These are phyloP conservation scores for Phorcus lineatus DNA, from an alignment of 2,888 invertebrate species.

Conservation along the genomic window DNA sequence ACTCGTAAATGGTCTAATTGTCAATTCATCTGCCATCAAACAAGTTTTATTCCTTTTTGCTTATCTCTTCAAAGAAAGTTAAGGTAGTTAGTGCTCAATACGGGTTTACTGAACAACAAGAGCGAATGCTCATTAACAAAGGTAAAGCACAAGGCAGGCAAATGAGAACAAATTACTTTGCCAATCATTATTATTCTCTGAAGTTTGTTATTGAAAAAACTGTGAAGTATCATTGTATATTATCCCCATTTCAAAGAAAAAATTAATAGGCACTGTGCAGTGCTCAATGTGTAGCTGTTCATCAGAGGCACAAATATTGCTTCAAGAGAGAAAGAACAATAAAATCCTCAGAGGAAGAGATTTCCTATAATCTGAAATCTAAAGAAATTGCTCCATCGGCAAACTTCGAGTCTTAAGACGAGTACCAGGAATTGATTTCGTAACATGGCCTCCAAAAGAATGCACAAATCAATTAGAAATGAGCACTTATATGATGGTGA, in stretches of 20 bases:
- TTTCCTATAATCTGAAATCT: constrained; percentile 12
- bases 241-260: too few species aligned
- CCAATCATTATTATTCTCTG: not conserved
- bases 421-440: not conserved
- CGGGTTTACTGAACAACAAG: too few species aligned
- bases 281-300: too few species aligned
- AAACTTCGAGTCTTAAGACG: not conserved
- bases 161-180: not conserved
- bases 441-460: constrained; percentile 9
- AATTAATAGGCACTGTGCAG: too few species aligned
- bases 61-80: too few species aligned
- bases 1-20: too few species aligned
- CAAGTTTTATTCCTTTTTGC: too few species aligned
- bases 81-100: too few species aligned
- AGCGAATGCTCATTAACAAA: not conserved
- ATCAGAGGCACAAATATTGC: not conserved
- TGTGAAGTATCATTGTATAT: too few species aligned
- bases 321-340: not conserved
- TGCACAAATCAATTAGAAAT: constrained; percentile 17
- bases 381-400: not conserved
- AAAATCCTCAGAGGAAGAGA: not conserved
- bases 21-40: too few species aligned
- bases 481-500: not conserved
- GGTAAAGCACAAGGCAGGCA: not conserved
- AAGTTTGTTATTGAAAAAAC: too few species aligned